Evolutionary conservation across 2,888 invertebrate genomes (phyloP).

Genomic region (Acleris holmiana): DNA sequence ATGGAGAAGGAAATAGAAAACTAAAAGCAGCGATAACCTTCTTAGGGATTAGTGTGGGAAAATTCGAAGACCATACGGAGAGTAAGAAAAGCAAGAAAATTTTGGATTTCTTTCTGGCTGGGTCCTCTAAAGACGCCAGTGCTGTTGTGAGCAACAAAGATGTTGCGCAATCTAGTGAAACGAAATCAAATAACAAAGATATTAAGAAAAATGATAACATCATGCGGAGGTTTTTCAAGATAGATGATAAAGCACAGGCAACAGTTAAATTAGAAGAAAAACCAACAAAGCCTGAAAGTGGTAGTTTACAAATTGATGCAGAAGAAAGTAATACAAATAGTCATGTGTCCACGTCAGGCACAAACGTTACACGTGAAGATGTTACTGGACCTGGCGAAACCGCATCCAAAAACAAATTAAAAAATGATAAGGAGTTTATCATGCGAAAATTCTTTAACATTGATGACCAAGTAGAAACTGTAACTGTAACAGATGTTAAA

Average conservation of each 20-base stretch:
- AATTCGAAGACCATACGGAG: constrained; percentile 87
- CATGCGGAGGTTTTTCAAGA: constrained; percentile 61
- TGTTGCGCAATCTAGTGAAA: constrained; percentile 14
- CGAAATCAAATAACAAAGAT: constrained; percentile 39
- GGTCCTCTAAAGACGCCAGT: constrained; percentile 55
- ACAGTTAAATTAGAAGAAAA: constrained; percentile 6
- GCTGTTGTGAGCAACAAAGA: constrained; percentile 45
- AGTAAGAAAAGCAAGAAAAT: constrained; percentile 83
- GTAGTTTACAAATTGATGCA: not conserved
- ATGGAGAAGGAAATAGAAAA: constrained; percentile 63
- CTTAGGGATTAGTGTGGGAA: constrained; percentile 91
- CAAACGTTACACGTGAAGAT: not conserved
- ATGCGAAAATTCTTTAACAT: constrained; percentile 61
- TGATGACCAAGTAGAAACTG: constrained; percentile 39
- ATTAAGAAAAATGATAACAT: constrained; percentile 56
- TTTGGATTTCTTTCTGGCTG: constrained; percentile 83
- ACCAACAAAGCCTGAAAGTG: not conserved
- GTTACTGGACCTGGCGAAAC: constrained; percentile 1
- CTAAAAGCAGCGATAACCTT: constrained; percentile 85
- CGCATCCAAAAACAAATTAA: constrained; percentile 42
- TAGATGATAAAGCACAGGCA: constrained; percentile 38
- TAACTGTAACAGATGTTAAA: constrained; percentile 41
- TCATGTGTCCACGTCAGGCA: not conserved
- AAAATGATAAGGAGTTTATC: constrained; percentile 61
- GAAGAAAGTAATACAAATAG: not conserved